phyloP scores from a whole-genome alignment of 2,888 invertebrate genomes.

The Diogma glabrata region DNA sequence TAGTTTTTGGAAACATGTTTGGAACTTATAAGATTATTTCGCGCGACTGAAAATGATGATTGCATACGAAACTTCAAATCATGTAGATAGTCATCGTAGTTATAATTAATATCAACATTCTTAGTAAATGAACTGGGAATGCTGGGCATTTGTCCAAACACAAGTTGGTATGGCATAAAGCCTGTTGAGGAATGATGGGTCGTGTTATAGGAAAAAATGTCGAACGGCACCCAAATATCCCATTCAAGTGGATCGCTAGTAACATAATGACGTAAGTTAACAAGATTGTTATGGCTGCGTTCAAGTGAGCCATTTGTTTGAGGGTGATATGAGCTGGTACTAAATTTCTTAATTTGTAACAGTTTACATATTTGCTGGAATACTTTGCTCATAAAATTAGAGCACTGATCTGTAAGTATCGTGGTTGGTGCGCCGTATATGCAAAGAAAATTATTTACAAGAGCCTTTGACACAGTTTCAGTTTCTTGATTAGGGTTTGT shows the following conservation, averaged over 20 bases:
- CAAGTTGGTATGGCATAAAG: conserved; percentile 27
- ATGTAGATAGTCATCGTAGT: conserved; percentile 21
- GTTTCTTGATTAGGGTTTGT: conserved; percentile 11
- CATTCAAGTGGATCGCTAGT: conserved; percentile 22
- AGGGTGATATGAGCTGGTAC: conserved; percentile 25
- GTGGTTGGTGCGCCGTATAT: conserved; percentile 7
- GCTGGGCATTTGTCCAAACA: conserved; percentile 27
- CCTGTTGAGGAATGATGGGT: conserved; percentile 25
- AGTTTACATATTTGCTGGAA: conserved; percentile 13
- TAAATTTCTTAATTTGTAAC: conserved; percentile 25
- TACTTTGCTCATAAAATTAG: not conserved
- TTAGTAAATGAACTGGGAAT: conserved; percentile 22
- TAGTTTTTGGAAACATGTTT: conserved; percentile 24
- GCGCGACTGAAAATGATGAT: conserved; percentile 20
- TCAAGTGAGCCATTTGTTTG: conserved; percentile 27
- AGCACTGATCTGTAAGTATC: not conserved
- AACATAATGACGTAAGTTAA: conserved; percentile 25
- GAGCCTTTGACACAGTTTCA: conserved; percentile 12
- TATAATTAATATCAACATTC: conserved; percentile 18
- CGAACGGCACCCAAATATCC: conserved; percentile 24
- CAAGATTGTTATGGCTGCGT: conserved; percentile 24
- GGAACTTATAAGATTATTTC: conserved; percentile 20
- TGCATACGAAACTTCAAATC: conserved; percentile 22
- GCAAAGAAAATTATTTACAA: conserved; percentile 16
- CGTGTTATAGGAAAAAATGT: conserved; percentile 26